These are phyloP conservation scores for Clistopyga incitator DNA, from an alignment of 2,888 invertebrate species.

Conservation along the genomic window DNA sequence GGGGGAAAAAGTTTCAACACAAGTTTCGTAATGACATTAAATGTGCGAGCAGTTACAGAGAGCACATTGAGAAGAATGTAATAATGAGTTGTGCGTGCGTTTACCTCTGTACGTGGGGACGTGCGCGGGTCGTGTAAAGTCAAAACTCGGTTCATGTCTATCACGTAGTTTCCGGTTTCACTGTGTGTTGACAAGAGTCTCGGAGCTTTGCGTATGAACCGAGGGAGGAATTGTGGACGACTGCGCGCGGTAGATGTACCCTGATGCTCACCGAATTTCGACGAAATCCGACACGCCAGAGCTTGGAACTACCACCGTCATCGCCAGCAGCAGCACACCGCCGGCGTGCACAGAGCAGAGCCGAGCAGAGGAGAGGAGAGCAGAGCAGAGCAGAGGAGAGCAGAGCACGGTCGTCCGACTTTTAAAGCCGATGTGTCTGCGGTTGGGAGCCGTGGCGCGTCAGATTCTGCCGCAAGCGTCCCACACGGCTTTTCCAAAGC, in stretches of 20 bases:
- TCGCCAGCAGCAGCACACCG: constrained; percentile 26
- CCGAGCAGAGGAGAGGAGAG: constrained; percentile 31
- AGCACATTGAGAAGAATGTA: neutral
- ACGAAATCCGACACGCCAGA: constrained; percentile 49
- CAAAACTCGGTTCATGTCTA: constrained; percentile 43
- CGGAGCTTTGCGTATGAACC: neutral
- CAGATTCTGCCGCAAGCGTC: constrained; percentile 48
- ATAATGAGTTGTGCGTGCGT: neutral
- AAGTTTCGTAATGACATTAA: neutral
- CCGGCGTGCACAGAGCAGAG: constrained; percentile 27
- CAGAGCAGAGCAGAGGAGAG: constrained; percentile 28
- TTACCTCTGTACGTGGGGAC: too few relatives aligned
- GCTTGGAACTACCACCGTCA: constrained; percentile 34
- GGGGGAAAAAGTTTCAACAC: too few relatives aligned
- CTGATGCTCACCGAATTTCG: constrained; percentile 49
- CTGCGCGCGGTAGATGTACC: constrained; percentile 25
- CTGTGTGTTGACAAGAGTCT: constrained; percentile 15
- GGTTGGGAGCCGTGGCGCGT: constrained; percentile 49
- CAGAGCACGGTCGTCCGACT: constrained; percentile 47
- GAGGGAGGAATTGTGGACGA: constrained; percentile 13
- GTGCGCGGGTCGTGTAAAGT: constrained; percentile 7
- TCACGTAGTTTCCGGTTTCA: constrained; percentile 52
- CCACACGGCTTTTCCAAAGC: constrained; percentile 49
- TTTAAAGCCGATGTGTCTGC: constrained; percentile 60
- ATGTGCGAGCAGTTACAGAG: neutral